These are phyloP conservation scores for Miltochrista miniata DNA, from an alignment of 2,888 invertebrate genomes.

Conservation along the genomic window DNA sequence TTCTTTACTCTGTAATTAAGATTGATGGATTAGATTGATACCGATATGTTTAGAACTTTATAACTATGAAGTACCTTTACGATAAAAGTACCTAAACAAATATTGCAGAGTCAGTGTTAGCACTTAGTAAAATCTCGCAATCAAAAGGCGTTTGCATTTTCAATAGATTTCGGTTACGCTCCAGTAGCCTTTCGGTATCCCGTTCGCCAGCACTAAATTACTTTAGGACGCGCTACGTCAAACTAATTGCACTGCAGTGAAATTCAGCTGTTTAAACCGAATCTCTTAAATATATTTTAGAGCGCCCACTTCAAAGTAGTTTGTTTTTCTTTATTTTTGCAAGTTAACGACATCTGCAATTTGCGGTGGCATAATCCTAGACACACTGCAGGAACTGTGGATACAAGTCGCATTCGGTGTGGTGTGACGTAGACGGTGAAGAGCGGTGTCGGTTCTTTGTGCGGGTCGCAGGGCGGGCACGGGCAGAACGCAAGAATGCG, in stretches of 20 bases:
- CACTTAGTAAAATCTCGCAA: constrained; percentile 11
- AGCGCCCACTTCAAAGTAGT: constrained; percentile 19
- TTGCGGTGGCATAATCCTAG: constrained; percentile 12
- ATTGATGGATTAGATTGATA: no score
- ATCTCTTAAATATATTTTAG: constrained; percentile 20
- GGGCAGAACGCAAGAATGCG: constrained; percentile 75
- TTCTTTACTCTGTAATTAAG: no score
- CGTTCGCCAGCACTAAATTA: constrained; percentile 28
- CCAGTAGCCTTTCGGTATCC: constrained; percentile 21
- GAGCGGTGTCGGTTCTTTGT: constrained; percentile 57
- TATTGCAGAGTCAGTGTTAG: neutral
- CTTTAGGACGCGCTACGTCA: constrained; percentile 31
- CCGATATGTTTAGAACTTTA: no score
- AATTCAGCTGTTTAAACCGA: constrained; percentile 25
- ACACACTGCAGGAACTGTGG: constrained; percentile 43
- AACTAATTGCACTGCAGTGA: constrained; percentile 47
- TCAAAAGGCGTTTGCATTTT: constrained; percentile 15
- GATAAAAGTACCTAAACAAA: no score
- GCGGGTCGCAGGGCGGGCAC: constrained; percentile 52
- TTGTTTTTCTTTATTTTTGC: constrained; percentile 13
- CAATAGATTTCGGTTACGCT: constrained; percentile 21
- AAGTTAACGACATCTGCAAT: constrained; percentile 41
- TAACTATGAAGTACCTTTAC: no score
- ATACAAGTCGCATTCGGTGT: constrained; percentile 29
- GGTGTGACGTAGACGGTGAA: constrained; percentile 44